Conservation (phyloP, 2,888 invertebrate species). For the Abrostola tripartita region DNA sequence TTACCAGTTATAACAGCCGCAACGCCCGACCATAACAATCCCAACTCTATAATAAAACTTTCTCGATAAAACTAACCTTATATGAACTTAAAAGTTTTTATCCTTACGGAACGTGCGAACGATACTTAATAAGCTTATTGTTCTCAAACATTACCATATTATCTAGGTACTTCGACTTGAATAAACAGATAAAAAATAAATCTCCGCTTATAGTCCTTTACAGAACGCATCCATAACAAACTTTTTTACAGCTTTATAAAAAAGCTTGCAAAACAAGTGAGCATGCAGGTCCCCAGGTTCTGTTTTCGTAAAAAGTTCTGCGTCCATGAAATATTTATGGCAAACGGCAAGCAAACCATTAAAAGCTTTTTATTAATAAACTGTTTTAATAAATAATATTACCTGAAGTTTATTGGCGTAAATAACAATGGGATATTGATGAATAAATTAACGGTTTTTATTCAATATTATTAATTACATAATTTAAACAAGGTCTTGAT, state of each 20-base stretch:
- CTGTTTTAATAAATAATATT: too few relatives aligned
- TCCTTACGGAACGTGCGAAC: slow-evolving; percentile 14
- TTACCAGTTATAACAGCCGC: slow-evolving; percentile 17
- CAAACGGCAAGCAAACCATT: too few relatives aligned
- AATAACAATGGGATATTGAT: too few relatives aligned
- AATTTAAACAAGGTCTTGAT: not conserved
- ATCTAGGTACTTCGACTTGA: not conserved
- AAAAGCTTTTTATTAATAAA: too few relatives aligned
- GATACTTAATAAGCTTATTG: slow-evolving; percentile 12
- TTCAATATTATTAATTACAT: too few relatives aligned
- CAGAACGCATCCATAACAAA: slow-evolving; percentile 28
- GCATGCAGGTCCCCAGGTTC: not conserved
- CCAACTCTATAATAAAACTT: slow-evolving; percentile 27
- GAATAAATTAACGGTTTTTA: too few relatives aligned
- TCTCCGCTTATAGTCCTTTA: not conserved
- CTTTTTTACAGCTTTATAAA: slow-evolving; percentile 24
- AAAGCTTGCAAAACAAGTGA: not conserved
- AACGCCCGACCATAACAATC: slow-evolving; percentile 15
- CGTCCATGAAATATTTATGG: not conserved
- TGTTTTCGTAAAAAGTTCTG: not conserved
- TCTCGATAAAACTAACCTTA: slow-evolving; percentile 13
- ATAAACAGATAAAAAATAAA: slow-evolving; percentile 19
- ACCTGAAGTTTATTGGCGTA: too few relatives aligned
- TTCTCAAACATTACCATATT: slow-evolving; percentile 9
- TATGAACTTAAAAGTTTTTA: slow-evolving; percentile 11